A percentile compares a stretch with the other conserved stretches of the same genome.
phyloP scores from a whole-genome alignment of 2,888 invertebrate genomes.

The Cryptus viduatorius region DNA sequence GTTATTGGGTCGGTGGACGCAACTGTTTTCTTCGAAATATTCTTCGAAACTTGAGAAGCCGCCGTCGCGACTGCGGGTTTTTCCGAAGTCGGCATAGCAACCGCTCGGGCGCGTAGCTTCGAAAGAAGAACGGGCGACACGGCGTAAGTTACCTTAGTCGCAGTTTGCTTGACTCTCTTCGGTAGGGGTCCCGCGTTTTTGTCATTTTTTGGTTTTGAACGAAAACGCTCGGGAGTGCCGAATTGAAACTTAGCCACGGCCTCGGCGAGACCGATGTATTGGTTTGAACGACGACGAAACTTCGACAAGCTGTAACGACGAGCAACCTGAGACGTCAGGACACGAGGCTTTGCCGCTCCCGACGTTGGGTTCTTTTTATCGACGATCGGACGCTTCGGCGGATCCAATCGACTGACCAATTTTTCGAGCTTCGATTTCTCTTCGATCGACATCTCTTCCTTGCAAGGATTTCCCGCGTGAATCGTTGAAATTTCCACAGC shows the following conservation, averaged over 20 bases:
- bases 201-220: constrained; percentile 77
- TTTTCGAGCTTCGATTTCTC: neutral
- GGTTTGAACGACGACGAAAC: constrained; percentile 71
- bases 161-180: constrained; percentile 68
- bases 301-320: constrained; percentile 62
- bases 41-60: neutral
- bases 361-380: neutral
- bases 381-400: neutral
- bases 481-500: too few relatives aligned
- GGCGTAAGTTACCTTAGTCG: constrained; percentile 76
- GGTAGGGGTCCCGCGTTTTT: constrained; percentile 74
- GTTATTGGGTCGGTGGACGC: neutral
- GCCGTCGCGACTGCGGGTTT: neutral
- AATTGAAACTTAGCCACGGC: constrained; percentile 86
- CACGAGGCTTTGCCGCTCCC: constrained; percentile 15
- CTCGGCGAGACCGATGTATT: constrained; percentile 86
- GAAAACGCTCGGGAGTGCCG: constrained; percentile 86
- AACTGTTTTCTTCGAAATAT: neutral
- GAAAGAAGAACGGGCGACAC: constrained; percentile 79
- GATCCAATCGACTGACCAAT: neutral
- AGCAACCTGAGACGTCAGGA: constrained; percentile 33
- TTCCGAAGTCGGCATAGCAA: constrained; percentile 86
- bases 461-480: neutral
- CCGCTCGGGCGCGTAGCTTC: constrained; percentile 86
- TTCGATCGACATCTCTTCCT: neutral